Evolutionary conservation across 2,888 invertebrate genomes (phyloP), one percentile per base, ranked within the genome.

Genomic region (Eilema depressum): DNA sequence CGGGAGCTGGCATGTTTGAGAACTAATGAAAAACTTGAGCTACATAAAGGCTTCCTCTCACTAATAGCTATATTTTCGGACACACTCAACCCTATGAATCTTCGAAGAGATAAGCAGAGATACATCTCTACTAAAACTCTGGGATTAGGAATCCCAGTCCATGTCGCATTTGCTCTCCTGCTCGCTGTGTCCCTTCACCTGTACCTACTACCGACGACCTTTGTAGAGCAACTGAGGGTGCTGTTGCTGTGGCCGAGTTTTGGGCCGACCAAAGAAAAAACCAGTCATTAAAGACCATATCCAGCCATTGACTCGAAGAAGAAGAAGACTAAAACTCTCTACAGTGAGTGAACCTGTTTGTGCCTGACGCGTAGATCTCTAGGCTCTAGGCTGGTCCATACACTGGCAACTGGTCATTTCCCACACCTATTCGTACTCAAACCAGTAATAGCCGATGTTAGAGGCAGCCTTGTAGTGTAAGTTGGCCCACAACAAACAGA

Each of bases 1-100:
- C 66, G 37, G 59, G 37, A 37, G 37, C 59, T 25, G 61, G 30
- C 61, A 28, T 59, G 59, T 59, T 59, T 25, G 59, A 26, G 59
- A 59, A 59, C 5, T 17, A 7, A 26, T 59, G 26, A 59, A 25
- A 59, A 25, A 26, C 2, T 28, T 28, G 26, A 26, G 0, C 26
- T 4, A 59, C 25, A 28, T 17, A 14, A 14, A 7, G 17, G 59
- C 5, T 26, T 59, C 60, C 53, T 53, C 53, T n/a, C 10, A 53
- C 53, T 53, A n/a, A 7, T 7, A 53, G 2, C 53, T 10, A n/a
- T 5, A 10, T 20, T 53, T n/a, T 17, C 0, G 0, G 20, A 47
- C 47, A 20, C 20, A 7, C 1, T 47, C 20, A 47, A 20, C 3
- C n/a, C 10, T n/a, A n/a, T 53, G n/a, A 10, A n/a, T 2, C 10